Percentiles rank a stretch among this genome's conserved stretches.
These are phyloP conservation scores for Mylabris sibirica DNA, from an alignment of 2,888 invertebrate species.

Conservation along the genomic window DNA sequence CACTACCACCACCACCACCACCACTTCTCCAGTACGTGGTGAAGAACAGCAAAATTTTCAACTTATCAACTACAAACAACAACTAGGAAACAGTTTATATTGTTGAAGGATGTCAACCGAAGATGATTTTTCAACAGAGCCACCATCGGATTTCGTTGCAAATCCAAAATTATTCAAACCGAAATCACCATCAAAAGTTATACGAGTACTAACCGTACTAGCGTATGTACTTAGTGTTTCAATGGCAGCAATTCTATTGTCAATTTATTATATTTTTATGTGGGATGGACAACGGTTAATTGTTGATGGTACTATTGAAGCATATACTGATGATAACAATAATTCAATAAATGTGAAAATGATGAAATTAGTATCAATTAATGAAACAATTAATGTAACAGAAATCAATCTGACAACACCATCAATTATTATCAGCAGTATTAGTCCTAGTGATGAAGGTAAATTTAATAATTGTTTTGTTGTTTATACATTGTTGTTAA, in stretches of 20 bases:
- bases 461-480: background rate
- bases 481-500: background rate
- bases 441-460: background rate
- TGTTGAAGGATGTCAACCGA: slow-evolving; percentile 40
- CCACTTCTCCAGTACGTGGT: background rate
- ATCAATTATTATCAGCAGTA: background rate
- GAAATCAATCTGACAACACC: slow-evolving; percentile 1
- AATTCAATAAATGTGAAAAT: background rate
- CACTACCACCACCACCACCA: background rate
- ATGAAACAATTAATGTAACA: background rate
- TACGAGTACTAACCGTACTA: slow-evolving; percentile 78
- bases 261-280: slow-evolving; percentile 82
- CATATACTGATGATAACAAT: background rate
- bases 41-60: background rate
- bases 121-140: slow-evolving; percentile 34
- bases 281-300: slow-evolving; percentile 74
- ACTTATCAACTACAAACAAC: too few species aligned
- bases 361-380: background rate
- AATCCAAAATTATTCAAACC: slow-evolving; percentile 45
- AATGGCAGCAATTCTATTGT: slow-evolving; percentile 82
- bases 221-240: slow-evolving; percentile 86
- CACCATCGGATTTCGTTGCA: slow-evolving; percentile 32
- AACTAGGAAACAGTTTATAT: background rate
- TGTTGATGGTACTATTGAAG: slow-evolving; percentile 41
- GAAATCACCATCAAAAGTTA: slow-evolving; percentile 56